A percentile compares a stretch with the other conserved stretches of the same genome.
These are phyloP conservation scores for Axis porcinus DNA, from an alignment of 2,113 vertebrate species.

Conservation along the genomic window DNA sequence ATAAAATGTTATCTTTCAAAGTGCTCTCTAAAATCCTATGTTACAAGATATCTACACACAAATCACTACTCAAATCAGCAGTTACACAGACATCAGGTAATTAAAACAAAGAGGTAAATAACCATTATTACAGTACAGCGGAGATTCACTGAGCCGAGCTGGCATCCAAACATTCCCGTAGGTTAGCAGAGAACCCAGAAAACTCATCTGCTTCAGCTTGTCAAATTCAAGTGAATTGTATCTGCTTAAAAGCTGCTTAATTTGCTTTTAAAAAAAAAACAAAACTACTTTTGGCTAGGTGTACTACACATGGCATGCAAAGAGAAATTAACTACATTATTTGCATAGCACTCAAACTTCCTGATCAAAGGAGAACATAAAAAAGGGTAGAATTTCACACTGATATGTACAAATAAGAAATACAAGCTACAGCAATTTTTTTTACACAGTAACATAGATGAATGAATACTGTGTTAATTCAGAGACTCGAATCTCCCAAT, in stretches of 20 bases:
- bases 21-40: conserved; percentile 65
- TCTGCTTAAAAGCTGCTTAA: too few relatives aligned
- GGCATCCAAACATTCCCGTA: conserved; percentile 8
- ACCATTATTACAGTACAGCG: conserved; percentile 68
- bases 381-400: conserved; percentile 65
- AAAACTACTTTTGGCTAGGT: conserved; percentile 73
- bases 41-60: conserved; percentile 5
- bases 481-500: conserved; percentile 61
- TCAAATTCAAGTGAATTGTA: conserved; percentile 69
- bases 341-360: conserved; percentile 74
- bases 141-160: conserved; percentile 57
- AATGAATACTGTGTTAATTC: conserved; percentile 62
- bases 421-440: conserved; percentile 71
- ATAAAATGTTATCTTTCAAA: conserved; percentile 60
- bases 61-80: conserved; percentile 67
- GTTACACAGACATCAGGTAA: conserved; percentile 66
- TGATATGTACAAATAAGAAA: conserved; percentile 80
- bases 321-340: conserved; percentile 65
- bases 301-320: conserved; percentile 78
- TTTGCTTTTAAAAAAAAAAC: conserved; percentile 13
- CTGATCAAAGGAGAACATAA: conserved; percentile 68
- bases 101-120: conserved; percentile 71
- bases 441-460: conserved; percentile 76
- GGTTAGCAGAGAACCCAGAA: conserved; percentile 24
- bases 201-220: conserved; percentile 41